Evolutionary conservation across 2,797 vertebrate genomes (phyloP).

Genomic region (Hemibagrus guttatus): DNA sequence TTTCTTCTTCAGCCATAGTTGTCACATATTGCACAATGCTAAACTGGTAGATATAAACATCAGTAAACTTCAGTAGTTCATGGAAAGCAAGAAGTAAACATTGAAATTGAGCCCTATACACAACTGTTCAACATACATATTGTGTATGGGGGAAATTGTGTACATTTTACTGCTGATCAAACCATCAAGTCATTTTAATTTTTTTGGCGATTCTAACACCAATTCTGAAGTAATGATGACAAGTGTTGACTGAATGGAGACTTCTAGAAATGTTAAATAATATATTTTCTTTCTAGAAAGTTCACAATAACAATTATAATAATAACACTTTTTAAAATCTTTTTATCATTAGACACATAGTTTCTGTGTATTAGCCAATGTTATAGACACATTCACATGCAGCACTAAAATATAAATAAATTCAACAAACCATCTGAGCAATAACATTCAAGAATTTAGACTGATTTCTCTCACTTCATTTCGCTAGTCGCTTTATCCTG

Average conservation of each 20-base stretch:
- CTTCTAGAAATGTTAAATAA: neutral
- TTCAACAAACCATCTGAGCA: neutral
- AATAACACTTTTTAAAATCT: neutral
- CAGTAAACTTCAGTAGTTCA: neutral
- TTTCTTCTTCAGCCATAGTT: neutral
- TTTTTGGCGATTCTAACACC: neutral
- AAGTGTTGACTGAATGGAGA: neutral
- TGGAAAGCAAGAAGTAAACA: neutral
- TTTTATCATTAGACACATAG: neutral
- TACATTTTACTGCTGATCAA: neutral
- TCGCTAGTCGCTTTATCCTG: neutral
- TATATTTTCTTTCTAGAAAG: neutral
- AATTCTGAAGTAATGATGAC: neutral
- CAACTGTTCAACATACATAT: neutral
- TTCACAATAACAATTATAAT: neutral
- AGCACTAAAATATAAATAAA: neutral
- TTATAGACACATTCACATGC: neutral
- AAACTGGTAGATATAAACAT: neutral
- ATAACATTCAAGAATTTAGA: neutral
- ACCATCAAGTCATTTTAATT: neutral
- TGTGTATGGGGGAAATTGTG: neutral
- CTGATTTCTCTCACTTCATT: neutral
- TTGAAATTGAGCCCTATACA: neutral
- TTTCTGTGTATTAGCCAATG: neutral
- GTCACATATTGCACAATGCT: neutral